A percentile compares a stretch with the other conserved stretches of the same genome.
Conservation (phyloP, 2,113 vertebrate species). For the Prolemur simus region DNA sequence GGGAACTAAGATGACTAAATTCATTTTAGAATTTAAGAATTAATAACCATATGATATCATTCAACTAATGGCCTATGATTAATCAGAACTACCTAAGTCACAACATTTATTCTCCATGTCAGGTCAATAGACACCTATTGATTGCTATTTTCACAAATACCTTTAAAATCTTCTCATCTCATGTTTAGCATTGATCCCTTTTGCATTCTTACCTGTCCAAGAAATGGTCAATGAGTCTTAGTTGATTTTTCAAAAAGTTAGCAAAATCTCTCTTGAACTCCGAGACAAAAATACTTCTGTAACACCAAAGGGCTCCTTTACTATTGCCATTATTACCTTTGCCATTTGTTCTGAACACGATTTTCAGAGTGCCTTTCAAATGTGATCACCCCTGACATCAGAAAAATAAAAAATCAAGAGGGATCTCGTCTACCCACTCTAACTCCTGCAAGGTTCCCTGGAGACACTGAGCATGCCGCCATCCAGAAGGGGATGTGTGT, state of each 20-base stretch:
- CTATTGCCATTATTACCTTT: background rate
- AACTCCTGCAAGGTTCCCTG: background rate
- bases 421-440: background rate
- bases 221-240: background rate
- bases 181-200: background rate
- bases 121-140: background rate
- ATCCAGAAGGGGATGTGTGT: conserved; percentile 53
- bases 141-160: background rate
- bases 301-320: background rate
- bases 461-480: conserved; percentile 47
- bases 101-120: background rate
- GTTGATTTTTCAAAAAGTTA: conserved; percentile 1
- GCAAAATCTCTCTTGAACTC: background rate
- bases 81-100: background rate
- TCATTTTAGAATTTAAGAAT: background rate
- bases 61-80: background rate
- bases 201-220: background rate
- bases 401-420: conserved; percentile 10
- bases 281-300: background rate
- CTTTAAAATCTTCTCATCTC: conserved; percentile 1
- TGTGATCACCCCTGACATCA: conserved; percentile 25
- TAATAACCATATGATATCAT: background rate
- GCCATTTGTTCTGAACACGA: background rate
- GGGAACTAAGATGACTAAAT: background rate
- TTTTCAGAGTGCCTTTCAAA: conserved; percentile 42